Evolutionary conservation across 2,888 invertebrate genomes (phyloP).

Genomic region (Chesias legatella): DNA sequence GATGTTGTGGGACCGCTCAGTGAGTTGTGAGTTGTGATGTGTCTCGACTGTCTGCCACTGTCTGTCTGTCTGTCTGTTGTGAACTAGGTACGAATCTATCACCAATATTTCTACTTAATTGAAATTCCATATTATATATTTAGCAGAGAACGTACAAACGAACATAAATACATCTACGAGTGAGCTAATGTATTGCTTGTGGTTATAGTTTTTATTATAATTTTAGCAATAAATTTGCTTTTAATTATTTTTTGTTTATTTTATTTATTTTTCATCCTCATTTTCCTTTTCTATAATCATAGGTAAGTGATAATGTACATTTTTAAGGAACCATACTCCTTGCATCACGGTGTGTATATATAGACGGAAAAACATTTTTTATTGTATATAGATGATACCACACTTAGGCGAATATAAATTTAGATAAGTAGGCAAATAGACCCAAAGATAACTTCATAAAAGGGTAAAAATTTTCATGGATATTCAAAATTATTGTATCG

Average conservation of each 20-base stretch:
- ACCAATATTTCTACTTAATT: constrained; percentile 26
- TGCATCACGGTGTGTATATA: constrained; percentile 70
- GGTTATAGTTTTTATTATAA: constrained; percentile 77
- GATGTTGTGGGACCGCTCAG: constrained; percentile 59
- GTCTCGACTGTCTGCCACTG: constrained; percentile 37
- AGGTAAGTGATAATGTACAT: constrained; percentile 61
- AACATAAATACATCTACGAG: constrained; percentile 52
- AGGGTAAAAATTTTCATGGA: constrained; percentile 51
- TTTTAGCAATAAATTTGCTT: constrained; percentile 80
- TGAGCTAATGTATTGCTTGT: constrained; percentile 72
- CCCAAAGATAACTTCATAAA: constrained; percentile 35
- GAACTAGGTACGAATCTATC: constrained; percentile 1
- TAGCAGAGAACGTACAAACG: constrained; percentile 73
- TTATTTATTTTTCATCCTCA: constrained; percentile 55
- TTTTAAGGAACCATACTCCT: constrained; percentile 78
- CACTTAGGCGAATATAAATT: constrained; percentile 44
- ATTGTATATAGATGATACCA: constrained; percentile 56
- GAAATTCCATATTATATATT: constrained; percentile 51
- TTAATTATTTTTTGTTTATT: constrained; percentile 69
- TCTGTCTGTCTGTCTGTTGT: constrained; percentile 36
- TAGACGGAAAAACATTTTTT: constrained; percentile 51
- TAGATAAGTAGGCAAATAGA: constrained; percentile 38
- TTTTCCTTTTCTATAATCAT: constrained; percentile 44
- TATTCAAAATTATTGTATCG: constrained; percentile 65
- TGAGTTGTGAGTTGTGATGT: constrained; percentile 44